Evolutionary conservation across 2,888 invertebrate genomes (phyloP).

Genomic region (Andrena bucephala): DNA sequence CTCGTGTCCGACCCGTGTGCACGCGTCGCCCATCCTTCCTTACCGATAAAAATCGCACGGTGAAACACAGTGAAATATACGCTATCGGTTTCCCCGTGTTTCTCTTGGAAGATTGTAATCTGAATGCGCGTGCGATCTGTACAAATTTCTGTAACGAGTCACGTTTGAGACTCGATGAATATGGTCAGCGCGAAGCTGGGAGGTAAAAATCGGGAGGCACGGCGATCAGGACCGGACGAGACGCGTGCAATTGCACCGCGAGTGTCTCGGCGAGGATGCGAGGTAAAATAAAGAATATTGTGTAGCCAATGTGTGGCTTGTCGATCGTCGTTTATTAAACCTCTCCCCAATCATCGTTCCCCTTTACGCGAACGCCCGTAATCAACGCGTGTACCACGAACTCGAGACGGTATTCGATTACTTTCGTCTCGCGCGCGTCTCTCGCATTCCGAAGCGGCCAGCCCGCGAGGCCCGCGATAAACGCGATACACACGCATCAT

Average conservation of each 20-base stretch:
- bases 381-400: conserved; percentile 51
- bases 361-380: conserved; percentile 46
- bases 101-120: not conserved
- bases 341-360: conserved; percentile 67
- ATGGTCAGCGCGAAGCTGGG: not conserved
- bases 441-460: conserved; percentile 60
- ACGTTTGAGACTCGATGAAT: not conserved
- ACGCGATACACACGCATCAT: conserved; percentile 36
- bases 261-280: conserved; percentile 52
- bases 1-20: conserved; percentile 9
- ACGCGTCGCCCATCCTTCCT: too few relatives aligned
- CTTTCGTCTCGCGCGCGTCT: conserved; percentile 69
- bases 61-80: not conserved
- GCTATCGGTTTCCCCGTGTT: not conserved
- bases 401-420: conserved; percentile 74
- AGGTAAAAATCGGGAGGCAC: conserved; percentile 30
- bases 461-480: not conserved
- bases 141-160: not conserved
- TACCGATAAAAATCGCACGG: not conserved
- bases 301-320: conserved; percentile 62
- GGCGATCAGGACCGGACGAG: not conserved
- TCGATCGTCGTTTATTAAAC: conserved; percentile 71
- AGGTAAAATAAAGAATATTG: conserved; percentile 71
- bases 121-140: not conserved
- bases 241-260: conserved; percentile 11